Conservation (phyloP, 1,140 invertebrate species). For the Drosophila parabipectinata region DNA sequence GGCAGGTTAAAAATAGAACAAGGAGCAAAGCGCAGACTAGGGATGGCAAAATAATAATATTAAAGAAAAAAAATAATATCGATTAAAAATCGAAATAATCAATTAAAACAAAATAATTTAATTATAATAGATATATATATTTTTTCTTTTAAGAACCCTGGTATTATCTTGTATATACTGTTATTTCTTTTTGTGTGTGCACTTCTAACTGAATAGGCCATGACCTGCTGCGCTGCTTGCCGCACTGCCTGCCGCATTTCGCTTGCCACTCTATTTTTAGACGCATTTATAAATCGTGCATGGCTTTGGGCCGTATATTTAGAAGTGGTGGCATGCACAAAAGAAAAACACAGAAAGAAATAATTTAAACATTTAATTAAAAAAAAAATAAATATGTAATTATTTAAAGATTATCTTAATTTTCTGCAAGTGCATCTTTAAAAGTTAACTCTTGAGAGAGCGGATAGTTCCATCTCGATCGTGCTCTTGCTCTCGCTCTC, state of each 20-base stretch:
- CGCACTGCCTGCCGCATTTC: conserved; percentile 32
- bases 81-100: background rate
- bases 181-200: conserved; percentile 3
- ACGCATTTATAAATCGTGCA: conserved; percentile 83
- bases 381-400: background rate
- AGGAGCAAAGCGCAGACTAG: conserved; percentile 26
- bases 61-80: background rate
- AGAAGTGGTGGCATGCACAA: conserved; percentile 71
- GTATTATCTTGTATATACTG: background rate
- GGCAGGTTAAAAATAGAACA: conserved; percentile 63
- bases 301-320: conserved; percentile 80
- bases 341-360: conserved; percentile 12
- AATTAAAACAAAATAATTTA: background rate
- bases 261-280: conserved; percentile 79
- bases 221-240: conserved; percentile 72
- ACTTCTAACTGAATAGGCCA: conserved; percentile 75
- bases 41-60: background rate
- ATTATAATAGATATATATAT: too few relatives aligned
- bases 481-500: background rate
- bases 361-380: conserved; percentile 8
- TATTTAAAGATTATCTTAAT: conserved; percentile 2
- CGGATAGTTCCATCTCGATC: background rate
- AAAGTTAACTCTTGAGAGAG: background rate
- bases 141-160: too few relatives aligned
- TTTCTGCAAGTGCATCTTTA: background rate